These are phyloP conservation scores for Dipodomys ordii DNA, from an alignment of 2,113 vertebrate species.

Conservation along the genomic window DNA sequence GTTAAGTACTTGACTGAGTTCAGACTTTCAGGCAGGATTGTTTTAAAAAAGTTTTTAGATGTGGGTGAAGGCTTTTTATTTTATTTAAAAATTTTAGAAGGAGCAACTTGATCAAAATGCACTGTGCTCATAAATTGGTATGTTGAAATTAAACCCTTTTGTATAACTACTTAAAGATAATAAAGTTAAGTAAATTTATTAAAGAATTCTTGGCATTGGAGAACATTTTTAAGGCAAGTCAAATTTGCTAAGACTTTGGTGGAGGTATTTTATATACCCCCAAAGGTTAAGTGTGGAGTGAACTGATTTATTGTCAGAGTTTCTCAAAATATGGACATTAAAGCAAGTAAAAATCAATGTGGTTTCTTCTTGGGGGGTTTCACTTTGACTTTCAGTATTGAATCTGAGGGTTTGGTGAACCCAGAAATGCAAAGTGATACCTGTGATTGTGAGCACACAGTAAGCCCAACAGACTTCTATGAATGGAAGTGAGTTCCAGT, in stretches of 20 bases:
- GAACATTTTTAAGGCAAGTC: conserved; percentile 35
- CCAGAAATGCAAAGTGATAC: conserved; percentile 80
- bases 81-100: conserved; percentile 18
- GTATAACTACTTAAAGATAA: too few species aligned
- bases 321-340: conserved; percentile 65
- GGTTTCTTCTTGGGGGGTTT: conserved; percentile 77
- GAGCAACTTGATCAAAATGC: too few species aligned
- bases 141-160: too few species aligned
- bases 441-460: conserved; percentile 49
- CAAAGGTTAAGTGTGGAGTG: conserved; percentile 45
- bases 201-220: neutral
- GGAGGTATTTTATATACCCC: neutral
- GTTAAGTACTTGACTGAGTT: conserved; percentile 29
- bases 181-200: too few species aligned
- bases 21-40: neutral
- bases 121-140: too few species aligned
- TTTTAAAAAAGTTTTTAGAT: conserved; percentile 41
- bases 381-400: conserved; percentile 79
- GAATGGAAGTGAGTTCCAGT: conserved; percentile 62
- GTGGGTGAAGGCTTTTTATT: conserved; percentile 17
- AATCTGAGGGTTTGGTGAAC: conserved; percentile 76
- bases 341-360: conserved; percentile 79
- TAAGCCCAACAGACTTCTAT: conserved; percentile 66
- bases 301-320: conserved; percentile 61
- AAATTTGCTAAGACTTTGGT: conserved; percentile 14